Base-by-base conservation (phyloP, 2,888 invertebrate genomes). In the Parnassius mnemosyne region DNA sequence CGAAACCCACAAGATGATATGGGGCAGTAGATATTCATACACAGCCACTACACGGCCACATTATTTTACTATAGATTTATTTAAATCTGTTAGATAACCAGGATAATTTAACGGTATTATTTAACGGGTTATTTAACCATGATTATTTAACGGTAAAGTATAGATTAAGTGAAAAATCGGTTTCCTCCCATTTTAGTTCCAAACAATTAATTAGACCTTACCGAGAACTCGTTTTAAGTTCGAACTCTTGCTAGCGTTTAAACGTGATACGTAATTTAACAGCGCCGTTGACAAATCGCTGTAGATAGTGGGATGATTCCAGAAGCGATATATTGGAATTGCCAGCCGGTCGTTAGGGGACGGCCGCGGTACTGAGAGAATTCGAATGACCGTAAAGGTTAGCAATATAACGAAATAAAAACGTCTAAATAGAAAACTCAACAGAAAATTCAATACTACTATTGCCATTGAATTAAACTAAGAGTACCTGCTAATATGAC, bases 251-350 rank as follows among this genome's bases (percentile, higher is more conserved):
- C 60, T 41, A 43, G 16, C 53, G 50, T 51, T 61, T 34, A 61
- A 63, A 55, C 50, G 58, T 50, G 34, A 70, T 63, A 64, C 64
- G 66, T 71, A 64, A 71, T 74, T 75, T 72, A 72, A 66, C 65
- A 63, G 65, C 58, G 57, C 67, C 65, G 70, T 68, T 72, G 69
- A 69, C 69, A 68, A 65, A 66, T 65, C 70, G 70, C 65, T 70
- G 71, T 68, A 72, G 73, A 75, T 73, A 68, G 69, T 66, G 67
- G 68, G 71, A 75, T 73, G 72, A 72, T 71, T 71, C 71, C 68
- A 66, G 67, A 68, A 70, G 74, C 70, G 71, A 77, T 76, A 78
- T 77, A 82, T 81, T 80, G 77, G 77, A 78, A 83, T 81, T 76
- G 75, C 71, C 80, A 77, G 80, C 68, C 78, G 74, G 76, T 80